These are phyloP conservation scores for Idaea aversata DNA, from an alignment of 2,888 invertebrate species.

Conservation along the genomic window DNA sequence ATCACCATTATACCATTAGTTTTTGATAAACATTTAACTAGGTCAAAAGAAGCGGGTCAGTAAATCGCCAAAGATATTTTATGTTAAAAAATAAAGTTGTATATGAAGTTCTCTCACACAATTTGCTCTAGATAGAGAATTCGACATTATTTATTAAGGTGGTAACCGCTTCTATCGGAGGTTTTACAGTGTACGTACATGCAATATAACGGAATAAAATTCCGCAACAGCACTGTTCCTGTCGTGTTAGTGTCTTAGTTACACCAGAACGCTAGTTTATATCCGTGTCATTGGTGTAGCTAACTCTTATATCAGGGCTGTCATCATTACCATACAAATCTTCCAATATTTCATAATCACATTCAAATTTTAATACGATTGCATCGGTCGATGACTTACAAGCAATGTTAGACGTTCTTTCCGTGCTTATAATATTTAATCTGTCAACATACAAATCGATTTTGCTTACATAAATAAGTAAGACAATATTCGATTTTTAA, in stretches of 20 bases:
- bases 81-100: conserved; percentile 21
- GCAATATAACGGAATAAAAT: conserved; percentile 61
- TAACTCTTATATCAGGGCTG: conserved; percentile 26
- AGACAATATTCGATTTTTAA: neutral
- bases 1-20: neutral
- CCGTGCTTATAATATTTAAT: neutral
- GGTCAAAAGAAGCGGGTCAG: conserved; percentile 2
- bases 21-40: neutral
- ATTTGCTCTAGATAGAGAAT: conserved; percentile 36
- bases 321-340: conserved; percentile 2
- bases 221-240: conserved; percentile 55
- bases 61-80: conserved; percentile 16
- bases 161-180: conserved; percentile 45
- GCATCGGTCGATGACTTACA: conserved; percentile 14
- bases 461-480: neutral
- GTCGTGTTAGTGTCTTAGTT: conserved; percentile 61
- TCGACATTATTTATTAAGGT: conserved; percentile 45
- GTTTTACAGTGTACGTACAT: conserved; percentile 36
- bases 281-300: conserved; percentile 43
- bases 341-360: neutral
- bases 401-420: neutral
- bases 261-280: conserved; percentile 57
- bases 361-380: conserved; percentile 1
- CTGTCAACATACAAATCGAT: neutral
- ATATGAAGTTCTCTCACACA: conserved; percentile 26